Conservation (phyloP, 2,113 vertebrate genomes). For the Scolopax mira region DNA sequence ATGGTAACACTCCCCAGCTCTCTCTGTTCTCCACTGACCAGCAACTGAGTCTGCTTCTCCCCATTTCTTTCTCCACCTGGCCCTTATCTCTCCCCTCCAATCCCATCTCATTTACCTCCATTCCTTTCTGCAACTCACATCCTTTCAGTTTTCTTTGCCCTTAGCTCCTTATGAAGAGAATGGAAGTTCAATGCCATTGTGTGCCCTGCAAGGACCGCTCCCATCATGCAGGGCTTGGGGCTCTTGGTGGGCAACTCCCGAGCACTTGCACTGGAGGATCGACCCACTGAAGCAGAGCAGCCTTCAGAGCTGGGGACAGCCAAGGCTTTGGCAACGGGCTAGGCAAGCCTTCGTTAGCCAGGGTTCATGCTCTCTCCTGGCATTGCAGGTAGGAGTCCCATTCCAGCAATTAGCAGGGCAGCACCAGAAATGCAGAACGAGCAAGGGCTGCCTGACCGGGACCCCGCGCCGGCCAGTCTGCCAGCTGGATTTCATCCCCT, state of each 20-base stretch:
- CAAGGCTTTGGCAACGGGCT: not conserved
- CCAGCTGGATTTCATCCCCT: constrained; percentile 8
- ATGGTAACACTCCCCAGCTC: not conserved
- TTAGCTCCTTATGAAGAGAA: not conserved
- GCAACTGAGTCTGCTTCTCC: not conserved
- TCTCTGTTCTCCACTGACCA: not conserved
- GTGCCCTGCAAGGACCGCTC: not conserved
- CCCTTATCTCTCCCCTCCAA: not conserved
- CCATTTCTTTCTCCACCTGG: not conserved
- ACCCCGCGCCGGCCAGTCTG: not conserved
- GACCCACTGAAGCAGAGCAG: not conserved
- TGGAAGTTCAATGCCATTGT: not conserved
- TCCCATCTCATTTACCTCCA: not conserved
- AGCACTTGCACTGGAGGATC: fast-evolving
- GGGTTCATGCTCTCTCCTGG: not conserved
- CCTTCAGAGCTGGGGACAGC: not conserved
- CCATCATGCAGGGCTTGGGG: not conserved
- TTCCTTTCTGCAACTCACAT: not conserved
- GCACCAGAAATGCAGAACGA: not conserved
- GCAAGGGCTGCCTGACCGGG: not conserved
- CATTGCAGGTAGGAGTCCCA: fast-evolving
- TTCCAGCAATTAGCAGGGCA: not conserved
- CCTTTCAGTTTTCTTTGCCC: not conserved
- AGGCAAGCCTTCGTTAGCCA: not conserved
- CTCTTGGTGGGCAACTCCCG: not conserved